phyloP scores from a whole-genome alignment of 2,113 vertebrate species.

The Carassius auratus region DNA sequence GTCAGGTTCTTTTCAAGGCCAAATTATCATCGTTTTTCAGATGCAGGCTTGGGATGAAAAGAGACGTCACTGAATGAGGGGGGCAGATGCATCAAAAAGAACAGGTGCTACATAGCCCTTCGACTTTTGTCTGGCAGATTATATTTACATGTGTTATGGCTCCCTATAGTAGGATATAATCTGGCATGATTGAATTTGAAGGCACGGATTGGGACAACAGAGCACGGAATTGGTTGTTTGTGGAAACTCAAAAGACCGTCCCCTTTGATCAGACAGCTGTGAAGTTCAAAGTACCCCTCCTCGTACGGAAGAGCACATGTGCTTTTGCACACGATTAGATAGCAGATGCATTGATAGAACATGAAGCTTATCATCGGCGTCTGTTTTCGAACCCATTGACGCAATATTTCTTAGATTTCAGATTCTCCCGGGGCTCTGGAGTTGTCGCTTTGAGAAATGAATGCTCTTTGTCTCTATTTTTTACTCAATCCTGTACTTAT shows the following conservation, averaged over 20 bases:
- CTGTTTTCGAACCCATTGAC: not conserved
- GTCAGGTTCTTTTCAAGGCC: conserved; percentile 33
- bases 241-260: conserved; percentile 53
- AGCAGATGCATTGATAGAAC: conserved; percentile 43
- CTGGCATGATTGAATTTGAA: conserved; percentile 42
- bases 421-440: not conserved
- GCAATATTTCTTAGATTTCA: conserved; percentile 12
- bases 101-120: conserved; percentile 38
- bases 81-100: conserved; percentile 21
- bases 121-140: conserved; percentile 44
- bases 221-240: conserved; percentile 49
- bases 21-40: conserved; percentile 14
- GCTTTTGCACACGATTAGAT: conserved; percentile 46
- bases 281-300: conserved; percentile 60
- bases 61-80: not conserved
- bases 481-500: conserved; percentile 35
- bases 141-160: conserved; percentile 53
- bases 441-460: not conserved
- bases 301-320: conserved; percentile 45
- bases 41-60: conserved; percentile 7
- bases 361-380: conserved; percentile 17
- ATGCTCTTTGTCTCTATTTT: conserved; percentile 11
- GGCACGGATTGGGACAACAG: conserved; percentile 42
- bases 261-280: conserved; percentile 64
- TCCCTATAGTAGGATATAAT: conserved; percentile 38